These are phyloP conservation scores for Sesamia nonagrioides DNA, from an alignment of 1,140 invertebrate genomes.

Conservation along the genomic window DNA sequence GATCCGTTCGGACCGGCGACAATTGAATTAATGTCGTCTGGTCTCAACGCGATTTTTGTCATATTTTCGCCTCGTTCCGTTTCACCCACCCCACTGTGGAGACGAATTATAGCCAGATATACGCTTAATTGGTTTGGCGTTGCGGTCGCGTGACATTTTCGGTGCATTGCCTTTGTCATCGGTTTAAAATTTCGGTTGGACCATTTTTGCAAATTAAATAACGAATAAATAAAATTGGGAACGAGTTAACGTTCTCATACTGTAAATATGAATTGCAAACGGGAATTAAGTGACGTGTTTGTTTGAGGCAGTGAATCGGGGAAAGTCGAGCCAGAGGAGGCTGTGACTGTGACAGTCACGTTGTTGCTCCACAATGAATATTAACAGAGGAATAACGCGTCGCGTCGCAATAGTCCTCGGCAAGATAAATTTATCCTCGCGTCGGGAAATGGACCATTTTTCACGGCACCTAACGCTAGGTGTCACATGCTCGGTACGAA, in stretches of 20 bases:
- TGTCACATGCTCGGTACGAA: conserved; percentile 83
- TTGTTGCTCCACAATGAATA: conserved; percentile 83
- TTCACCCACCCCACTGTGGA: conserved; percentile 61
- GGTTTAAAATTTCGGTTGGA: conserved; percentile 72
- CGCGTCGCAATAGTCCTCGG: conserved; percentile 75
- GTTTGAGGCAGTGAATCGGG: conserved; percentile 37
- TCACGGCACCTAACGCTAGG: conserved; percentile 86
- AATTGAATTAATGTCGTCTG: conserved; percentile 85
- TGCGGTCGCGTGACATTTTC: conserved; percentile 84
- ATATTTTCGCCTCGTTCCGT: conserved; percentile 71
- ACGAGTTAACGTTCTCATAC: conserved; percentile 20
- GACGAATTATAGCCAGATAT: conserved; percentile 80
- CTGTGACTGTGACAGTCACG: conserved; percentile 69
- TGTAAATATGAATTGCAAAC: conserved; percentile 40
- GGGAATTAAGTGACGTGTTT: conserved; percentile 42
- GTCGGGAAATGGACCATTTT: conserved; percentile 85
- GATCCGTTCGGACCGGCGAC: conserved; percentile 80
- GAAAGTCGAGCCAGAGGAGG: conserved; percentile 29
- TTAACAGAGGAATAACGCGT: conserved; percentile 83
- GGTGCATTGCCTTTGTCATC: conserved; percentile 82
- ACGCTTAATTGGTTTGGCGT: conserved; percentile 84
- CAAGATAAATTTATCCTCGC: conserved; percentile 84
- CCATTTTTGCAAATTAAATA: conserved; percentile 75
- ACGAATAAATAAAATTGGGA: conserved; percentile 62
- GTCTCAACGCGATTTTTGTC: conserved; percentile 80